Conservation (phyloP, 1,140 invertebrate species). For the Penaeus chinensis region DNA sequence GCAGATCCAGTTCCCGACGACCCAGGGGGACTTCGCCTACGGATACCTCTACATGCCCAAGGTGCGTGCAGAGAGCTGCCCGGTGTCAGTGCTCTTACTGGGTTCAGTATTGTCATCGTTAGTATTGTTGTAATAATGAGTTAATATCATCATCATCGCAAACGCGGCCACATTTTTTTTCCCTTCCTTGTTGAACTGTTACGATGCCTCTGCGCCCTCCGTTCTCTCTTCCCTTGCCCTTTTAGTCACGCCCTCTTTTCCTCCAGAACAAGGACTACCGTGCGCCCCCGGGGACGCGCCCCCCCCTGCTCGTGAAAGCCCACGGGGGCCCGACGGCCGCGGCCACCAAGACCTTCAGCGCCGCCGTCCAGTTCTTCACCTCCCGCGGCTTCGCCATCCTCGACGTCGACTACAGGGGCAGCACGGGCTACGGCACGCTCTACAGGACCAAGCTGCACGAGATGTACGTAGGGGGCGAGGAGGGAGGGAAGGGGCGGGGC, state of each 20-base stretch:
- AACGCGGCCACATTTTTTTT: not conserved
- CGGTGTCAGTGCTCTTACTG: not conserved
- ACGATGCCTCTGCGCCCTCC: not conserved
- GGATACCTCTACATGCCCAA: constrained; percentile 46
- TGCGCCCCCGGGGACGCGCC: constrained; percentile 18
- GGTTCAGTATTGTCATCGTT: not conserved
- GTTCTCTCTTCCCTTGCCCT: not conserved
- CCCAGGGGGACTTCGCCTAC: constrained; percentile 49
- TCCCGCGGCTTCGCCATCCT: constrained; percentile 46
- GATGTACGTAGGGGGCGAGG: not conserved
- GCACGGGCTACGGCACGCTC: constrained; percentile 46
- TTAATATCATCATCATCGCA: not conserved
- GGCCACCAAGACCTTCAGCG: constrained; percentile 32
- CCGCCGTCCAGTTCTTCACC: constrained; percentile 44
- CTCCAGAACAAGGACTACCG: constrained; percentile 44
- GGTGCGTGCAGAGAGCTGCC: not conserved
- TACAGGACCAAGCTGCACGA: constrained; percentile 49
- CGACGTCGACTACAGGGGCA: constrained; percentile 50
- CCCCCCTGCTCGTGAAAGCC: constrained; percentile 43
- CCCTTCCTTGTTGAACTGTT: not conserved
- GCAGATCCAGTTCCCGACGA: constrained; percentile 51
- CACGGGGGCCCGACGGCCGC: constrained; percentile 42
- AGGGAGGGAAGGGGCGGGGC: not conserved
- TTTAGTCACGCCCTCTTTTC: no score
- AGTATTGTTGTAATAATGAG: not conserved